Base-by-base conservation (phyloP, 1,140 invertebrate species). In the Tetranychus urticae region DNA sequence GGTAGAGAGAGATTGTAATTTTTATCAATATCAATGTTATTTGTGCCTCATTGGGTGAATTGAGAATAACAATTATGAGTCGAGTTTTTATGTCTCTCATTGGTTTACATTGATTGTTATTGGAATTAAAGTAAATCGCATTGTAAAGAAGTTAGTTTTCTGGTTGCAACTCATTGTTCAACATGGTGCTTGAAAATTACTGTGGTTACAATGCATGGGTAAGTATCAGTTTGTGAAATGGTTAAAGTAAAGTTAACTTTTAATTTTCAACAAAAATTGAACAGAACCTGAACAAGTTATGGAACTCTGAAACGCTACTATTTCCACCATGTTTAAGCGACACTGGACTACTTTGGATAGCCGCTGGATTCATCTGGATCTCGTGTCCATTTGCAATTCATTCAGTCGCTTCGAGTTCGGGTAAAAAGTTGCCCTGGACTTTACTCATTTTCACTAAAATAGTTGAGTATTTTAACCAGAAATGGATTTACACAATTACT, bases 281-380 rank as follows among this genome's bases (percentile, higher is more conserved):
- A 4, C 75, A 89, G 86, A 78, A 88, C 73, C 66, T 69, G 64
- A 78, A 79, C 66, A 64, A 81, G 67, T 81, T 83, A 58, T 91
- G 88, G 86, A 73, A 86, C 65, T 86, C 86, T 31, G 72, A 78
- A 23, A 75, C 81, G 71, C 89, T 89, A 52, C 81, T 88, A 69
- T 77, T 93, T 56, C 86, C 86, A 60, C 73, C 77, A 71, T 93
- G 88, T 72, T 89, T 92, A 73, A 82, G 91, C 70, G 81, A 83
- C 72, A 92, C 88, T 3, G 80, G 85, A 1, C 70, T 96, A 45
- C 74, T 88, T 56, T 92, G 88, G 86, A 71, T 80, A 48, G 89
- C 92, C 5, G 90, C 86, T 72, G 69, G 77, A n/a, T 89, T 88
- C 71, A 72, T 93, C 3, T 91, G 85, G 84, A 58, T 81, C 1